Base-by-base conservation (phyloP, 2,113 vertebrate species). In the Albula goreensis region DNA sequence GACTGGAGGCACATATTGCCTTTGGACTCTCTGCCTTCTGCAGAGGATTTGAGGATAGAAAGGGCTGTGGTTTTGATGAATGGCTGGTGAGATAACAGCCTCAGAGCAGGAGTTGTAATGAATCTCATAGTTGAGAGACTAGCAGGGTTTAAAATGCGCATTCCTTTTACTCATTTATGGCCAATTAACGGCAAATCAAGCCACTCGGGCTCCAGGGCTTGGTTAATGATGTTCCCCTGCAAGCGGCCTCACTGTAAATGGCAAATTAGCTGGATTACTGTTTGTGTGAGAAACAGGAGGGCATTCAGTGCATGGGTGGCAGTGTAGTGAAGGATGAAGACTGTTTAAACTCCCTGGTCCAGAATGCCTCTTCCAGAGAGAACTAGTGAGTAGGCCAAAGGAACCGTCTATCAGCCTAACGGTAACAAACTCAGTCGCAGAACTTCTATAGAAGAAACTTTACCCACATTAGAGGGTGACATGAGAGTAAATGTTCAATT, bases 281-380 rank as follows among this genome's bases (percentile, higher is more conserved):
- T 66, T 83, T 83, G 60, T 83, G 60, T 74, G 57, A 50, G 82
- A 70, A 60, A 83, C 22, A 12, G 48, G 63, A 74, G 49, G 63
- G n/a, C 7, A 49, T 49, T 41, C 5, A 8, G 82, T 15, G 82
- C 15, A 49, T 31, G 25, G 82, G 82, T 48, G 63, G 56, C 11
- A 19, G 2, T 12, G 41, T 5, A 13, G n/a, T 13, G 25, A 2
- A 22, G 50, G 41, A 17, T 48, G 82, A 15, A 25, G 82, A 74
- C 9, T 22, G 5, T 3, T 22, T 15, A 15, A 70, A 51, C 41
- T 48, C 49, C 7, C 48, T n/a, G 57, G 31, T 5, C 25, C 25
- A 50, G 57, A 49, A 25, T 17, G 1, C 66, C 78, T 78, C 50
- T 48, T 13, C 51, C 50, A 25, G 57, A 83, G 49, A 66, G 49